These are phyloP conservation scores for Astatotilapia flaviijosephi DNA, from an alignment of 2,113 vertebrate genomes.

Conservation along the genomic window DNA sequence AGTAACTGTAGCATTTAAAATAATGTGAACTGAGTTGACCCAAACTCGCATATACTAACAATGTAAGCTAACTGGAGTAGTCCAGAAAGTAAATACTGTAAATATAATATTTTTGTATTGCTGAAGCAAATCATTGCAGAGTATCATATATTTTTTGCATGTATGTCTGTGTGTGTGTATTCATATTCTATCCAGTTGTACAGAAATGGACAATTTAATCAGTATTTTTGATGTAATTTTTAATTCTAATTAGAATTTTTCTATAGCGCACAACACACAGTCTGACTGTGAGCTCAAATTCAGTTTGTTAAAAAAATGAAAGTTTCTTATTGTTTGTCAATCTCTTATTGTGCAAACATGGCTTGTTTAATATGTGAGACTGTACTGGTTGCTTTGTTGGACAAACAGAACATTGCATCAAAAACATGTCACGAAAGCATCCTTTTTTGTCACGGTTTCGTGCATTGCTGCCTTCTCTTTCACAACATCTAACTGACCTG, in stretches of 20 bases:
- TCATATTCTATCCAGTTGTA: neutral
- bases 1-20: neutral
- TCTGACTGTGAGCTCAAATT: neutral
- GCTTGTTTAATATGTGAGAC: neutral
- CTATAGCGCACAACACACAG: neutral
- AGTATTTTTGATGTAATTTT: neutral
- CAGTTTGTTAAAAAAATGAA: neutral
- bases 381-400: neutral
- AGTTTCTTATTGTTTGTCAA: neutral
- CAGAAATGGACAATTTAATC: neutral
- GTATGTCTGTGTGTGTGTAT: neutral
- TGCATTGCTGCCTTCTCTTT: neutral
- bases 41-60: neutral
- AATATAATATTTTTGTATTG: neutral
- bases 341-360: neutral
- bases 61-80: neutral
- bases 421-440: neutral
- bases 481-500: neutral
- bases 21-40: neutral
- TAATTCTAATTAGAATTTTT: neutral
- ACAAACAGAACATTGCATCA: neutral
- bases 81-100: neutral
- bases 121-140: neutral
- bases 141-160: neutral
- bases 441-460: neutral